A percentile compares a stretch with the other conserved stretches of the same genome.
Evolutionary conservation across 2,797 vertebrate species (phyloP).

Genomic region (Micromesistius poutassou): DNA sequence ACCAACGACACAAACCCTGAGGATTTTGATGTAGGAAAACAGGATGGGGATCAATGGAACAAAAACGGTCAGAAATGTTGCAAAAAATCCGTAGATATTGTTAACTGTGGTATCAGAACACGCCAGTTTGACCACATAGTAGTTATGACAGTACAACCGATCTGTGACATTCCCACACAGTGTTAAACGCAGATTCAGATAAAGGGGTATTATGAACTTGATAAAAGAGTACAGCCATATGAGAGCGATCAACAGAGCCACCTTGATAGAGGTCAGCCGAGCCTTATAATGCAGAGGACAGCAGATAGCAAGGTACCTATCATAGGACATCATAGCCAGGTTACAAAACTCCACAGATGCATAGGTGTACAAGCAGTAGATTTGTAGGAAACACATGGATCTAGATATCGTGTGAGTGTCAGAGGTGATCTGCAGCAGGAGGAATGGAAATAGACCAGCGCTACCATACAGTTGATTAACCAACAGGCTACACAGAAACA

Average conservation of each 20-base stretch:
- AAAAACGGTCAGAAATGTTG: fast-evolving
- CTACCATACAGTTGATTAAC: slow-evolving; percentile 53
- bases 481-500: slow-evolving; percentile 58
- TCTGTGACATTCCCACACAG: slow-evolving; percentile 40
- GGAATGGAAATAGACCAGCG: slow-evolving; percentile 30
- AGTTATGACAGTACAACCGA: slow-evolving; percentile 37
- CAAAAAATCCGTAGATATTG: slow-evolving; percentile 26
- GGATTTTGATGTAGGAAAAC: slow-evolving; percentile 37
- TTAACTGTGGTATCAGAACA: slow-evolving; percentile 33
- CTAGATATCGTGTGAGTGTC: slow-evolving; percentile 36
- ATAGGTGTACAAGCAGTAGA: slow-evolving; percentile 53
- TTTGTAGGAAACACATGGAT: slow-evolving; percentile 43
- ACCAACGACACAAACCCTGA: slow-evolving; percentile 33
- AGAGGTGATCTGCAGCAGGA: slow-evolving; percentile 37
- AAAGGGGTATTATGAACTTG: neutral
- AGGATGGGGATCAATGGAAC: slow-evolving; percentile 26
- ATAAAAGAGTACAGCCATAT: slow-evolving; percentile 25
- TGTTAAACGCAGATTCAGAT: neutral
- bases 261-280: slow-evolving; percentile 15
- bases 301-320: slow-evolving; percentile 51
- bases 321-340: slow-evolving; percentile 58
- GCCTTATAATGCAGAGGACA: slow-evolving; percentile 40
- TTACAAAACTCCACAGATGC: slow-evolving; percentile 42
- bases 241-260: fast-evolving
- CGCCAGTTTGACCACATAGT: slow-evolving; percentile 27